A percentile compares a stretch with the other conserved stretches of the same genome.
These are phyloP conservation scores for Apamea anceps DNA, from an alignment of 2,888 invertebrate genomes.

Conservation along the genomic window DNA sequence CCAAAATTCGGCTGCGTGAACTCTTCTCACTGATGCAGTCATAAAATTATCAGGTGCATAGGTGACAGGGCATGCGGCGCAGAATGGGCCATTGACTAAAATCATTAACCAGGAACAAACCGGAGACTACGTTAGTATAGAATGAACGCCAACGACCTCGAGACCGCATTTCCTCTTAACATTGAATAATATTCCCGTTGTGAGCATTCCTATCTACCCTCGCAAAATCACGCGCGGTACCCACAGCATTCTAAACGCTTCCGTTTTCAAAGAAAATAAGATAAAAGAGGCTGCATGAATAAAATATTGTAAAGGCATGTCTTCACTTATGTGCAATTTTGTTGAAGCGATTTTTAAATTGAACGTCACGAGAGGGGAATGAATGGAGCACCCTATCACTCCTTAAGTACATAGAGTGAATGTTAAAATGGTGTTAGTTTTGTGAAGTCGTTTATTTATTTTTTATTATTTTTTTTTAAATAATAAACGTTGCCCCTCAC, in stretches of 20 bases:
- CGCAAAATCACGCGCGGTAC: not conserved
- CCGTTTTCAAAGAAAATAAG: conserved; percentile 33
- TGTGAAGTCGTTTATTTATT: no score
- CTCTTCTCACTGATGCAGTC: no score
- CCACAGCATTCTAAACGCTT: conserved; percentile 7
- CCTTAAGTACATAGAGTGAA: not conserved
- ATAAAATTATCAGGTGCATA: no score
- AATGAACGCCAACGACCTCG: no score
- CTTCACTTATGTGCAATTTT: conserved; percentile 3
- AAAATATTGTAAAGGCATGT: conserved; percentile 25
- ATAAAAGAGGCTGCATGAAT: conserved; percentile 28
- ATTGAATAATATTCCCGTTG: not conserved
- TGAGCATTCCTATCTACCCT: not conserved
- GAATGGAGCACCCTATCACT: not conserved
- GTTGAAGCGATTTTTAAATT: not conserved
- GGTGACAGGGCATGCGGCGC: no score
- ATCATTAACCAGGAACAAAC: no score
- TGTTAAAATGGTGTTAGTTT: not conserved
- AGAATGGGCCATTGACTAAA: no score
- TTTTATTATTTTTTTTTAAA: no score
- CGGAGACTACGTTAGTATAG: no score
- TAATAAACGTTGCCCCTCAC: no score
- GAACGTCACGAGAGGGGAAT: rapidly evolving
- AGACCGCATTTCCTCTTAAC: not conserved
- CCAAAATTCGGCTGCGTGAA: no score